Evolutionary conservation across 2,113 vertebrate genomes (phyloP).

Genomic region (Rhinichthys klamathensis): DNA sequence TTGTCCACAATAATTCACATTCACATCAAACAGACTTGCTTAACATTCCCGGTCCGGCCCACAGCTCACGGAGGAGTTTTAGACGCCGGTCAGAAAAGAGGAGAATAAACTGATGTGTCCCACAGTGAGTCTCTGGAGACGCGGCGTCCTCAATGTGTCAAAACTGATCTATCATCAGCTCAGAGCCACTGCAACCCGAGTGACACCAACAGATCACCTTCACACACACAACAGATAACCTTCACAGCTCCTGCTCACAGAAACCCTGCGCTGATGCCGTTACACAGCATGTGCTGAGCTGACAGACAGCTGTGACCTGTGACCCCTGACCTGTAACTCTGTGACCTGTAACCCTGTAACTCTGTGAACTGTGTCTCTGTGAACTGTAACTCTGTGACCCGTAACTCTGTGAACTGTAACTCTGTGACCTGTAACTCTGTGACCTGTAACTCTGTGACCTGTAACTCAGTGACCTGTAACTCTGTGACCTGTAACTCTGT

Average conservation of each 20-base stretch:
- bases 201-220: conserved; percentile 26
- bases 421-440: too few species aligned
- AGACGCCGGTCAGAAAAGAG: neutral
- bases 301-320: too few species aligned
- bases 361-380: too few species aligned
- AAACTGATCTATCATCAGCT: conserved; percentile 34
- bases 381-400: too few species aligned
- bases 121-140: neutral
- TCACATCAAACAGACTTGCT: neutral
- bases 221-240: neutral
- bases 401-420: too few species aligned
- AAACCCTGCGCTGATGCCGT: neutral
- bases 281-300: neutral
- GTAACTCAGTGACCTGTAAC: too few species aligned
- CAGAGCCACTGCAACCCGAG: neutral
- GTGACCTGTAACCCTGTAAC: too few species aligned
- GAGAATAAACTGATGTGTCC: neutral
- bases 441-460: too few species aligned
- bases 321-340: too few species aligned
- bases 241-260: conserved; percentile 6
- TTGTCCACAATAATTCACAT: neutral
- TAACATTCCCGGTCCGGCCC: conserved; percentile 23
- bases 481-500: too few species aligned
- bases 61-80: neutral
- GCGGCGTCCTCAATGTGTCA: conserved; percentile 47